phyloP scores from a whole-genome alignment of 2,113 vertebrate genomes.

The Fulica atra region DNA sequence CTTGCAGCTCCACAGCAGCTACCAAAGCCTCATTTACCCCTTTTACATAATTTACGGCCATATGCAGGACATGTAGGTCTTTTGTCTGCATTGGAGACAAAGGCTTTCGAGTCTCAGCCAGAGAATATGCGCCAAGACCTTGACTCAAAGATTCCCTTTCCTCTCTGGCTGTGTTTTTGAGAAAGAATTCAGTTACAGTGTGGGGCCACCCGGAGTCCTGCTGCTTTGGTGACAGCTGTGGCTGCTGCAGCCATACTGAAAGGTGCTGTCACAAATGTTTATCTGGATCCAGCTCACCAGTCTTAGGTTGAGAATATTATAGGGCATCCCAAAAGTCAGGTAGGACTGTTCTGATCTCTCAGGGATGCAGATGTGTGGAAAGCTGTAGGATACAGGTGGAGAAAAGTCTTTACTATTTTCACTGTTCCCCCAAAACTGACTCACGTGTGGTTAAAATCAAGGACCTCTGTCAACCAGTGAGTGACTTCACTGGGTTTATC shows the following conservation, averaged over 20 bases:
- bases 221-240: not conserved
- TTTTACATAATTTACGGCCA: not conserved
- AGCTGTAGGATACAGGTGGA: not conserved
- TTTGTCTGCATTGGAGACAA: not conserved
- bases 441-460: not conserved
- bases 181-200: not conserved
- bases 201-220: not conserved
- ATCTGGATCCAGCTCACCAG: not conserved
- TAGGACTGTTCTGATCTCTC: not conserved
- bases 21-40: not conserved
- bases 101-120: not conserved
- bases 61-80: not conserved
- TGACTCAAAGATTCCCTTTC: not conserved
- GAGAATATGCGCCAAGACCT: not conserved
- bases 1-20: not conserved
- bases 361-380: not conserved
- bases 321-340: not conserved
- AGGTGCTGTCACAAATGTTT: not conserved
- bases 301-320: not conserved
- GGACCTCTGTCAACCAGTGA: not conserved
- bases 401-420: not conserved
- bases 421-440: not conserved
- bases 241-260: not conserved
- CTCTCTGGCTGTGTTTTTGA: not conserved
- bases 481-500: not conserved